These are phyloP conservation scores for Hermaeophaga mercurialis DNA, from an alignment of 2,888 invertebrate genomes.

Conservation along the genomic window DNA sequence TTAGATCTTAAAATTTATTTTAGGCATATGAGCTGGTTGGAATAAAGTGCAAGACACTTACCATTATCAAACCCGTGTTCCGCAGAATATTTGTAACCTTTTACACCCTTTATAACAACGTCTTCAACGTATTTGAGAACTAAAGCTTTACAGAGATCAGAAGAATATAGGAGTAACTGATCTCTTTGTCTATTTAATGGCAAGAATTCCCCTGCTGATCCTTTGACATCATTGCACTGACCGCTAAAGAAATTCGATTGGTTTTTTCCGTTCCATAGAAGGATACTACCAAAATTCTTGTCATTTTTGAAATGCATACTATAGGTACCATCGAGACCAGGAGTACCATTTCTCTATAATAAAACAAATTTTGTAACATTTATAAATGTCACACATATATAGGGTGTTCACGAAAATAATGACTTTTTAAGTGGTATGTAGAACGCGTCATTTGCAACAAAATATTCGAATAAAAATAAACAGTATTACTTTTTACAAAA, in stretches of 20 bases:
- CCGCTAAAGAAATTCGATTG: constrained; percentile 62
- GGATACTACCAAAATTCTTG: constrained; percentile 70
- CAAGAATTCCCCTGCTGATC: constrained; percentile 82
- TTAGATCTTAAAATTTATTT: too few species aligned
- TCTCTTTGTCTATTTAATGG: constrained; percentile 69
- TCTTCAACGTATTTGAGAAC: constrained; percentile 66
- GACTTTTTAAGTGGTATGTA: too few species aligned
- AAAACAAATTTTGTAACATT: too few species aligned
- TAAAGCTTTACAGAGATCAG: constrained; percentile 76
- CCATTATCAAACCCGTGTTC: constrained; percentile 72
- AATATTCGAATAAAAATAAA: too few species aligned
- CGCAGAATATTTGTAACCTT: constrained; percentile 69
- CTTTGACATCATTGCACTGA: constrained; percentile 67
- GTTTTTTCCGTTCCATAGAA: constrained; percentile 73
- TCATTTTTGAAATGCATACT: constrained; percentile 74
- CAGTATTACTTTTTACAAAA: too few species aligned
- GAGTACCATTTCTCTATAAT: constrained; percentile 75
- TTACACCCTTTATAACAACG: constrained; percentile 64
- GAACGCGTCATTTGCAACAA: too few species aligned
- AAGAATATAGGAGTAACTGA: constrained; percentile 67
- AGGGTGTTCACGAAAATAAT: too few species aligned
- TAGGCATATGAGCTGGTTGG: too few species aligned
- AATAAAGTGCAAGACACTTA: constrained; percentile 43
- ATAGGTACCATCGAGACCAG: constrained; percentile 71
- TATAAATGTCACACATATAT: too few species aligned